phyloP scores from a whole-genome alignment of 2,888 invertebrate species.

The Gibbula magus region DNA sequence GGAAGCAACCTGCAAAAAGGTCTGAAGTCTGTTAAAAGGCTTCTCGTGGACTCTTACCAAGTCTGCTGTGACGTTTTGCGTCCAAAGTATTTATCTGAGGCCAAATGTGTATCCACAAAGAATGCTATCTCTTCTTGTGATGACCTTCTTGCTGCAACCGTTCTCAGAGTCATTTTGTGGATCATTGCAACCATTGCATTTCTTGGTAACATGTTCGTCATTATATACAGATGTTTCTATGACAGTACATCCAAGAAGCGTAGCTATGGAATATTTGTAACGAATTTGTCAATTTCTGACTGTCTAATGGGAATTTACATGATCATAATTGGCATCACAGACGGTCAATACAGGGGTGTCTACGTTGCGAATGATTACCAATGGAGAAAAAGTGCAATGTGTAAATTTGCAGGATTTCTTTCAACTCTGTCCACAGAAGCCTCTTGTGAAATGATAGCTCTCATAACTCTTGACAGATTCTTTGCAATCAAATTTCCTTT shows the following conservation, averaged over 20 bases:
- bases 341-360: not conserved
- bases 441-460: slow-evolving; percentile 79
- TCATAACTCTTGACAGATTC: slow-evolving; percentile 81
- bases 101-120: too few species aligned
- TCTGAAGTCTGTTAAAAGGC: too few species aligned
- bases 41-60: too few species aligned
- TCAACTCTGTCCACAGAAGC: slow-evolving; percentile 78
- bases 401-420: slow-evolving; percentile 27
- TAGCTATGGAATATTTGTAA: not conserved
- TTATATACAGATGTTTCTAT: not conserved
- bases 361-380: not conserved
- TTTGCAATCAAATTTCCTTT: slow-evolving; percentile 80
- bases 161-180: not conserved
- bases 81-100: too few species aligned
- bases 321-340: not conserved
- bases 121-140: not conserved
- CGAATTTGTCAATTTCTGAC: not conserved
- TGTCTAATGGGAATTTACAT: not conserved
- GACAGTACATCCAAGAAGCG: not conserved
- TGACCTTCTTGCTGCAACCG: not conserved
- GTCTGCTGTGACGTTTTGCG: too few species aligned
- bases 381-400: slow-evolving; percentile 31
- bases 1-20: too few species aligned
- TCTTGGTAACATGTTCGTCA: not conserved
- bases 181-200: not conserved